Percentiles rank a stretch among this genome's conserved stretches.
Conservation (phyloP, 2,797 vertebrate genomes). For the Chloroceryle inda region DNA sequence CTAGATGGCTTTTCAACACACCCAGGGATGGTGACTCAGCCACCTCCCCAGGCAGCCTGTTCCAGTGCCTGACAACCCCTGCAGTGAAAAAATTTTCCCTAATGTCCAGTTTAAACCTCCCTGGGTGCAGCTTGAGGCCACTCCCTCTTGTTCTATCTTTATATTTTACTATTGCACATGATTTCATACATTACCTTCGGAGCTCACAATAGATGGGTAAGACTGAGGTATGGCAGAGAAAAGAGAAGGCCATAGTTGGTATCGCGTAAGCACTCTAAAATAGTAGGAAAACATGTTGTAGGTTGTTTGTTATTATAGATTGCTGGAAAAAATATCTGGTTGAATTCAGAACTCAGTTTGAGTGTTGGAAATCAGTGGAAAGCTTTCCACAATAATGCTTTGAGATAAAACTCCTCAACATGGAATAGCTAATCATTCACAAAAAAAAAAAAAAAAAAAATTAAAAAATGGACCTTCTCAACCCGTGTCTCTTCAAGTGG, state of each 20-base stretch:
- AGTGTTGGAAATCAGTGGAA: neutral
- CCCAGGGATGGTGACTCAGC: too few relatives aligned
- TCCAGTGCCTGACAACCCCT: too few relatives aligned
- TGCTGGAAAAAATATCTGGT: neutral
- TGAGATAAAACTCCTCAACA: neutral
- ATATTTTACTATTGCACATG: neutral
- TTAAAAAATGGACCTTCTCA: neutral
- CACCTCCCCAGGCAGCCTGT: too few relatives aligned
- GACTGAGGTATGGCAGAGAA: slow-evolving; percentile 95
- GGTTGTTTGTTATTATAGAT: neutral
- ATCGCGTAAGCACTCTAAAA: slow-evolving; percentile 93
- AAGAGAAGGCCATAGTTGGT: slow-evolving; percentile 97
- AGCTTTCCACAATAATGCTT: neutral
- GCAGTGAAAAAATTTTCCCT: too few relatives aligned
- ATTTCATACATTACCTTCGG: slow-evolving; percentile 82
- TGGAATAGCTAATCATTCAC: neutral
- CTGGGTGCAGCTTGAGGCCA: too few relatives aligned
- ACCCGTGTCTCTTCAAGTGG: neutral
- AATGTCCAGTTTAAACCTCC: too few relatives aligned
- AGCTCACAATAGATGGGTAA: slow-evolving; percentile 97
- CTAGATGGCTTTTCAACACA: too few relatives aligned
- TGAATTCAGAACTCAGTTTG: neutral
- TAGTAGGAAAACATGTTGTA: neutral
- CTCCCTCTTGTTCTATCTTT: too few relatives aligned
- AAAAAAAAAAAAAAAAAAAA: neutral